phyloP scores from a whole-genome alignment of 2,888 invertebrate genomes.

The Harpagoxenus sublaevis region DNA sequence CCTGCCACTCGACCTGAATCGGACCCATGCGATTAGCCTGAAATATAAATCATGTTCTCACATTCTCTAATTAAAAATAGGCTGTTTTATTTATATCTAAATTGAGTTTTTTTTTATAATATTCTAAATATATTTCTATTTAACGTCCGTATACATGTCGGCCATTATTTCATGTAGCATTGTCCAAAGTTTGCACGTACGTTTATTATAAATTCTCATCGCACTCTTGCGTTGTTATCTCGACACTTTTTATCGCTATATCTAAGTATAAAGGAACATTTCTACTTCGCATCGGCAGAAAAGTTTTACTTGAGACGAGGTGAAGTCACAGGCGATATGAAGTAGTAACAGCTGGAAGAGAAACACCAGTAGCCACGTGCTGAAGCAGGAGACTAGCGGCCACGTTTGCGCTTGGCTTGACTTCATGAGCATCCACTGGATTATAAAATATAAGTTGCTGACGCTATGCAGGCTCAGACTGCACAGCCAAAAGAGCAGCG shows the following conservation, averaged over 20 bases:
- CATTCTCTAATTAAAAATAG: background rate
- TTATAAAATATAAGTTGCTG: slow-evolving; percentile 78
- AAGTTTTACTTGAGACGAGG: slow-evolving; percentile 76
- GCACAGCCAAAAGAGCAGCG: slow-evolving; percentile 80
- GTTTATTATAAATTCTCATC: slow-evolving; percentile 2
- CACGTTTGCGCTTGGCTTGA: background rate
- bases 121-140: background rate
- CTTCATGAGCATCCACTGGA: slow-evolving; percentile 64
- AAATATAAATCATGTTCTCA: slow-evolving; percentile 53
- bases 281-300: background rate
- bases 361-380: slow-evolving; percentile 76
- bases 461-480: slow-evolving; percentile 80
- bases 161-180: background rate
- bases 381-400: slow-evolving; percentile 67
- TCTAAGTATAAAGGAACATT: background rate
- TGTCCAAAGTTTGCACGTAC: background rate
- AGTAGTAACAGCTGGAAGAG: slow-evolving; percentile 77
- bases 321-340: slow-evolving; percentile 77
- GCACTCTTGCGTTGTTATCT: background rate
- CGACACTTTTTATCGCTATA: background rate
- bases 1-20: slow-evolving; percentile 79
- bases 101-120: background rate
- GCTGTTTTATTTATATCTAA: background rate
- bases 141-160: background rate
- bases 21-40: slow-evolving; percentile 80